These are phyloP conservation scores for Junonia oenone DNA, from an alignment of 2,888 invertebrate genomes.

Conservation along the genomic window DNA sequence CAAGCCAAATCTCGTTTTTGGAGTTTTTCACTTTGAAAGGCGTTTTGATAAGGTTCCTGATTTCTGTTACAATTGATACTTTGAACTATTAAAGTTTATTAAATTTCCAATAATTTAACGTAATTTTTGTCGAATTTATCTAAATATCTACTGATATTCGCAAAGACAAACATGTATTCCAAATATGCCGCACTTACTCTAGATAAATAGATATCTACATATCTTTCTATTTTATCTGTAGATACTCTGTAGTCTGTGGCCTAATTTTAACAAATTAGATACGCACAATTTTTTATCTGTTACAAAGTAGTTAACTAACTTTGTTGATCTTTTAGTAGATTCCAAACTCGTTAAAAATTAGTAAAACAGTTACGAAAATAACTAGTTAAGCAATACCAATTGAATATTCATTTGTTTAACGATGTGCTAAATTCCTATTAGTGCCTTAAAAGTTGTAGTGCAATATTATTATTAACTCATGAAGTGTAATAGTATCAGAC, in stretches of 20 bases:
- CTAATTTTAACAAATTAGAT: neutral
- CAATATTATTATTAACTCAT: slow-evolving; percentile 42
- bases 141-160: no score
- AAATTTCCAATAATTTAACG: no score
- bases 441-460: slow-evolving; percentile 36
- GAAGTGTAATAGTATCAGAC: slow-evolving; percentile 34
- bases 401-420: slow-evolving; percentile 1
- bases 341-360: slow-evolving; percentile 7
- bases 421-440: slow-evolving; percentile 24
- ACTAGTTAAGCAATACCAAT: slow-evolving; percentile 2
- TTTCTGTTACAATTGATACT: no score
- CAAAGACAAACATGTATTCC: no score
- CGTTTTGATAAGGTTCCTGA: no score
- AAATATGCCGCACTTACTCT: no score
- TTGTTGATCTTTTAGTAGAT: slow-evolving; percentile 15
- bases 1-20: no score
- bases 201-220: no score
- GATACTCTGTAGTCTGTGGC: neutral
- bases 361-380: neutral
- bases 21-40: no score
- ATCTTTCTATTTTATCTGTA: no score
- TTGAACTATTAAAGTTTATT: no score
- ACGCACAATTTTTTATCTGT: slow-evolving; percentile 6
- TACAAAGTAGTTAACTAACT: slow-evolving; percentile 2
- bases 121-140: no score